Evolutionary conservation across 2,888 invertebrate genomes (phyloP).

Genomic region (Pharmacophagus antenor): DNA sequence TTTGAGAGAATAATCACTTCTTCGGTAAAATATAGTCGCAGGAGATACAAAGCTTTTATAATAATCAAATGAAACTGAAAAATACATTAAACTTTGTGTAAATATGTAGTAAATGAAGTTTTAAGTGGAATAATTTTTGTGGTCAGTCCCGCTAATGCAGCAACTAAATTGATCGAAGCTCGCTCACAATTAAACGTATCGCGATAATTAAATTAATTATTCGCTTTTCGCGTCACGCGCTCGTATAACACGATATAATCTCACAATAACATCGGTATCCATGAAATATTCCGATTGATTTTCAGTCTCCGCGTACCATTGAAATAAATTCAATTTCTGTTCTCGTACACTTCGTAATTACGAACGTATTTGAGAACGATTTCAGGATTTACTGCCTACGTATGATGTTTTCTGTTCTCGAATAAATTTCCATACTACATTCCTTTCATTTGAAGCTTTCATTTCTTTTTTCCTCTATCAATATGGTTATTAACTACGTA

Average conservation of each 20-base stretch:
- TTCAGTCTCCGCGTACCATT: constrained; percentile 17
- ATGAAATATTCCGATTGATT: constrained; percentile 28
- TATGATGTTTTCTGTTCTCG: constrained; percentile 6
- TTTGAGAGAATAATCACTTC: too few relatives aligned
- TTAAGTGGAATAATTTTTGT: too few relatives aligned
- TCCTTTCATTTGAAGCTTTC: not conserved
- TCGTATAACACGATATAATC: constrained; percentile 18
- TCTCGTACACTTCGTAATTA: constrained; percentile 26
- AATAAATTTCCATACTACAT: constrained; percentile 9
- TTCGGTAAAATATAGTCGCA: too few relatives aligned
- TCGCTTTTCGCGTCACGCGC: not conserved
- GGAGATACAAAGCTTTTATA: too few relatives aligned
- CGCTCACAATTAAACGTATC: constrained; percentile 7
- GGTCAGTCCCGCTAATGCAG: too few relatives aligned
- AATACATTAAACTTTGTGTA: too few relatives aligned
- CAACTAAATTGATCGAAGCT: too few relatives aligned
- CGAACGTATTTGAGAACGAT: constrained; percentile 26
- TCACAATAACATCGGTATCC: constrained; percentile 18
- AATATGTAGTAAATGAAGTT: too few relatives aligned
- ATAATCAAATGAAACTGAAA: too few relatives aligned
- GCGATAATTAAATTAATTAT: constrained; percentile 7
- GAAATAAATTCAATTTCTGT: constrained; percentile 28
- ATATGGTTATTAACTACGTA: too few relatives aligned
- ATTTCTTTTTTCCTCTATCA: not conserved
- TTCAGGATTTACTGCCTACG: constrained; percentile 20